Evolutionary conservation across 2,113 vertebrate genomes (phyloP).

Genomic region (Tympanuchus pallidicinctus): DNA sequence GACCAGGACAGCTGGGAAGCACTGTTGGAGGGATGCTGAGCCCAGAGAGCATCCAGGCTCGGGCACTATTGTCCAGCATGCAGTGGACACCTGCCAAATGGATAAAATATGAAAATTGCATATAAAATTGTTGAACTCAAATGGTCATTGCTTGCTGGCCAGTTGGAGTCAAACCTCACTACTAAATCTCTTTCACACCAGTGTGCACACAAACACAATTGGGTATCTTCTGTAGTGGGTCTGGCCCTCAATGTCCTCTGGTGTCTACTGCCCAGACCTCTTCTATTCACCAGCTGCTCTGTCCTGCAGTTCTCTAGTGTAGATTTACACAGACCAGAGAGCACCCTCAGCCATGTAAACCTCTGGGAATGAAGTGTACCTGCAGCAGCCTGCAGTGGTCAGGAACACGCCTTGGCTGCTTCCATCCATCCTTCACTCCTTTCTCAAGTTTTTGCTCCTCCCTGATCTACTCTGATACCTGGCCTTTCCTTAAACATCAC

Average conservation of each 20-base stretch:
- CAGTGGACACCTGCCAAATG: too few species aligned
- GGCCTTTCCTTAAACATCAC: not conserved
- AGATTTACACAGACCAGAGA: not conserved
- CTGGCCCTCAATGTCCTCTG: not conserved
- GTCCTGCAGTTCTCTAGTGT: not conserved
- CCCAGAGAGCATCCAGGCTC: accelerated
- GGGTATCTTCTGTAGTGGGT: not conserved
- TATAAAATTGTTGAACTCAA: not conserved
- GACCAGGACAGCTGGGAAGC: not conserved
- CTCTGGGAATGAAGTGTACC: not conserved
- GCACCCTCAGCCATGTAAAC: not conserved
- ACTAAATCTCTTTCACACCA: not conserved
- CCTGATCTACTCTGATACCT: accelerated
- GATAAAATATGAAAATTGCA: too few species aligned
- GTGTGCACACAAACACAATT: too few species aligned
- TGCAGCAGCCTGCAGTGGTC: not conserved
- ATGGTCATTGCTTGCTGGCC: not conserved
- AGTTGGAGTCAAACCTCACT: not conserved
- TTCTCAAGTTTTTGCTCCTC: not conserved
- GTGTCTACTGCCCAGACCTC: accelerated
- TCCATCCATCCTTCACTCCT: not conserved
- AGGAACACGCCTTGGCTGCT: not conserved
- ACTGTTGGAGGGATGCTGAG: not conserved
- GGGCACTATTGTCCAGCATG: accelerated
- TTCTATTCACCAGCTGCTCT: not conserved